Percentiles rank a stretch among this genome's conserved stretches.
phyloP scores from a whole-genome alignment of 2,888 invertebrate species.

The Drosophila emarginata region DNA sequence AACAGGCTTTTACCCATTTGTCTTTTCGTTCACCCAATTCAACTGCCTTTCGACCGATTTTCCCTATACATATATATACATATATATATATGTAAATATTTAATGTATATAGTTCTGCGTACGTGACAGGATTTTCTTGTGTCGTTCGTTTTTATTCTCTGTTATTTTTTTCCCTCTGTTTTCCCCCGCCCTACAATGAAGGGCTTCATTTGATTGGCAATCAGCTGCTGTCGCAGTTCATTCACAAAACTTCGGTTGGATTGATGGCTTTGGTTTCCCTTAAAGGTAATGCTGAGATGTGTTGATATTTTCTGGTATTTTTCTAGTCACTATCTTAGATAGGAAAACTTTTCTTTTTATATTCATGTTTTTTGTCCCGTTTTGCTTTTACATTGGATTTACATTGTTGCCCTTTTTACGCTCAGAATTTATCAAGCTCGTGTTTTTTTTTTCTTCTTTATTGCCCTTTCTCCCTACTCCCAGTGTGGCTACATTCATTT shows the following conservation, averaged over 20 bases:
- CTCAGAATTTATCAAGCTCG: background rate
- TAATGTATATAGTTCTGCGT: constrained; percentile 48
- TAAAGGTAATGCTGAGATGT: background rate
- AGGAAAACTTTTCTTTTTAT: constrained; percentile 1
- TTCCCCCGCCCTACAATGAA: constrained; percentile 14
- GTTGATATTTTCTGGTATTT: background rate
- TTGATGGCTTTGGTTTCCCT: background rate
- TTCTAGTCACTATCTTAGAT: constrained; percentile 2
- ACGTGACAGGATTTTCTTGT: constrained; percentile 48
- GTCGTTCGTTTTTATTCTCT: constrained; percentile 54
- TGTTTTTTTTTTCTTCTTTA: background rate
- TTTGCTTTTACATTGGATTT: constrained; percentile 3
- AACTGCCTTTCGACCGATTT: constrained; percentile 14
- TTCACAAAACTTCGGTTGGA: constrained; percentile 10
- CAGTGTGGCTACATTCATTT: background rate
- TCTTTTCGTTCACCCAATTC: constrained; percentile 22
- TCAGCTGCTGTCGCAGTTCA: constrained; percentile 33
- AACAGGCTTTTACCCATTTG: constrained; percentile 29
- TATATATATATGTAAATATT: constrained; percentile 39
- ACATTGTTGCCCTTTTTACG: constrained; percentile 4
- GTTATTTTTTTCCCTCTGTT: too few relatives aligned
- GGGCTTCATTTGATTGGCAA: constrained; percentile 67
- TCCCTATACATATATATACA: background rate
- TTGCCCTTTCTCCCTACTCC: background rate
- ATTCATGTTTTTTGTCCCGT: background rate